phyloP scores from a whole-genome alignment of 2,113 vertebrate species.

The Vulpes vulpes region DNA sequence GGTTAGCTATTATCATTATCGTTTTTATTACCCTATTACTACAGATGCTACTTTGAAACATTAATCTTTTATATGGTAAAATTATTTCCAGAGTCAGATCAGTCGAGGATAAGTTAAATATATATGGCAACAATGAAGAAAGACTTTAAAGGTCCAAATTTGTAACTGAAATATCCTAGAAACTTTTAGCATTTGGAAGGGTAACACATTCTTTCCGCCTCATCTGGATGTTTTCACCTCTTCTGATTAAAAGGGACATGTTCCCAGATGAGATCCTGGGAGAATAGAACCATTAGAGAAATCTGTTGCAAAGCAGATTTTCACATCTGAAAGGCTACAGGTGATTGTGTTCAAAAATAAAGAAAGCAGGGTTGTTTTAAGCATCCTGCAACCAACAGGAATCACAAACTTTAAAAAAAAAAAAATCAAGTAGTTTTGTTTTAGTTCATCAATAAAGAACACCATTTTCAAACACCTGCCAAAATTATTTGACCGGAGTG shows the following conservation, averaged over 20 bases:
- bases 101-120: conserved; percentile 62
- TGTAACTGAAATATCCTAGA: conserved; percentile 44
- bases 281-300: conserved; percentile 54
- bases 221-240: conserved; percentile 62
- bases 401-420: conserved; percentile 20
- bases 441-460: conserved; percentile 54
- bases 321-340: conserved; percentile 53
- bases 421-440: conserved; percentile 21
- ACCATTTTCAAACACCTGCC: conserved; percentile 45
- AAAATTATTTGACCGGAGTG: conserved; percentile 58
- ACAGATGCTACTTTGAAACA: conserved; percentile 11
- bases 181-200: conserved; percentile 50
- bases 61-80: conserved; percentile 59
- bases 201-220: conserved; percentile 49
- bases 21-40: conserved; percentile 59
- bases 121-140: conserved; percentile 43
- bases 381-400: conserved; percentile 17
- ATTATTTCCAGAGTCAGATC: conserved; percentile 59
- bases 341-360: conserved; percentile 56
- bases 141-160: conserved; percentile 58
- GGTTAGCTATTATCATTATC: conserved; percentile 36
- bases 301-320: conserved; percentile 60
- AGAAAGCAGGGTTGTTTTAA: conserved; percentile 54
- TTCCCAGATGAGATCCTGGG: conserved; percentile 51
- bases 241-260: conserved; percentile 69